phyloP scores from a whole-genome alignment of 2,797 vertebrate genomes.

The Squalus acanthias region DNA sequence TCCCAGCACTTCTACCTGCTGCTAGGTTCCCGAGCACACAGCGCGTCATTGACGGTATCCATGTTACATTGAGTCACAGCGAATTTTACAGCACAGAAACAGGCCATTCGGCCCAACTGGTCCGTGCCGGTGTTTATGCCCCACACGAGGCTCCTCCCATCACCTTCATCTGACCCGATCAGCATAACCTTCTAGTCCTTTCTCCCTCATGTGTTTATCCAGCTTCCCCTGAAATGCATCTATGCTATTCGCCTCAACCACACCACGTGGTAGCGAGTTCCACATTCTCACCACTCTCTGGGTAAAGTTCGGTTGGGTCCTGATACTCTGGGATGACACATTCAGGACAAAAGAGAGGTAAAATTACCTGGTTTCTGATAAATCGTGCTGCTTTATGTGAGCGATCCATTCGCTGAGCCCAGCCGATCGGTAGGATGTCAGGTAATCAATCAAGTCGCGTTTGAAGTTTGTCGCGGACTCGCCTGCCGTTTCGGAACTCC shows the following conservation, averaged over 20 bases:
- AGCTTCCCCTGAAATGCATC: background rate
- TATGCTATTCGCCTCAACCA: background rate
- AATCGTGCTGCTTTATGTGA: conserved; percentile 77
- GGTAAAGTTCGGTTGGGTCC: background rate
- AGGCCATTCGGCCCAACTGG: background rate
- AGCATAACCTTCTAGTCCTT: background rate
- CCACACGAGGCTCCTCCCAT: background rate
- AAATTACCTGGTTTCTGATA: conserved; percentile 76
- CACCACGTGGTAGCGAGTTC: background rate
- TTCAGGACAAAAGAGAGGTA: background rate
- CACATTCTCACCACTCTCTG: background rate
- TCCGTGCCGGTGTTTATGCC: background rate
- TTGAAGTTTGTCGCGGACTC: conserved; percentile 88
- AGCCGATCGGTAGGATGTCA: conserved; percentile 71
- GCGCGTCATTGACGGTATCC: background rate
- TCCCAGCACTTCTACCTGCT: background rate
- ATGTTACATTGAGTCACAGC: background rate
- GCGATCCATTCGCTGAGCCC: conserved; percentile 78
- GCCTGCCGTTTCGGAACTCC: conserved; percentile 59
- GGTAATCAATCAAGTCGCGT: conserved; percentile 79
- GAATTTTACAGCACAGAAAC: background rate
- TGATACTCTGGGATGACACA: background rate
- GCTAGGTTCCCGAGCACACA: background rate
- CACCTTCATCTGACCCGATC: background rate
- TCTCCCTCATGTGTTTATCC: background rate